phyloP scores from a whole-genome alignment of 2,888 invertebrate species.

The Lutraria lutraria region DNA sequence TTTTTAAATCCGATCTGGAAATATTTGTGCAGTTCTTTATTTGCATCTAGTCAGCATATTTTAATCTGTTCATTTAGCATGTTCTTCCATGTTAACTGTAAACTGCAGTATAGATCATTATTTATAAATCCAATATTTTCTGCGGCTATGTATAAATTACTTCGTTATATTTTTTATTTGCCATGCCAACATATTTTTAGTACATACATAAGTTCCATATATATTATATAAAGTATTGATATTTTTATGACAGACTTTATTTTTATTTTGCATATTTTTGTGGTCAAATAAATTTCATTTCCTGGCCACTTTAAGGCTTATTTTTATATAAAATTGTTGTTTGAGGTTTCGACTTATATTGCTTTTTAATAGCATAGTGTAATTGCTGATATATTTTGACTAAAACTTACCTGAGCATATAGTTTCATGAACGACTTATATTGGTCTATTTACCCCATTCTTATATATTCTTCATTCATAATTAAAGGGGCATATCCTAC shows the following conservation, averaged over 20 bases:
- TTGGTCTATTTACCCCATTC: too few species aligned
- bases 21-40: not conserved
- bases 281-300: not conserved
- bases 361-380: too few species aligned
- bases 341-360: not conserved
- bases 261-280: conserved; percentile 18
- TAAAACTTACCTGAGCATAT: too few species aligned
- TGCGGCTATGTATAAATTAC: conserved; percentile 17
- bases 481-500: too few species aligned
- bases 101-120: not conserved
- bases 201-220: not conserved
- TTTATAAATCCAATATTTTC: conserved; percentile 3
- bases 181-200: not conserved
- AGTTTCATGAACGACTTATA: too few species aligned
- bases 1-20: too few species aligned
- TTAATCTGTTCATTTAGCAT: not conserved
- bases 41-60: not conserved
- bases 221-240: not conserved
- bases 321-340: conserved; percentile 11
- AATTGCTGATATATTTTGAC: too few species aligned
- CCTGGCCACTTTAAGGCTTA: not conserved
- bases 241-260: conserved; percentile 2
- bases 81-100: not conserved
- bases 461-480: too few species aligned
- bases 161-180: not conserved